A percentile compares a stretch with the other conserved stretches of the same genome.
Evolutionary conservation across 1,140 invertebrate genomes (phyloP).

Genomic region (Trachymyrmex septentrionalis): DNA sequence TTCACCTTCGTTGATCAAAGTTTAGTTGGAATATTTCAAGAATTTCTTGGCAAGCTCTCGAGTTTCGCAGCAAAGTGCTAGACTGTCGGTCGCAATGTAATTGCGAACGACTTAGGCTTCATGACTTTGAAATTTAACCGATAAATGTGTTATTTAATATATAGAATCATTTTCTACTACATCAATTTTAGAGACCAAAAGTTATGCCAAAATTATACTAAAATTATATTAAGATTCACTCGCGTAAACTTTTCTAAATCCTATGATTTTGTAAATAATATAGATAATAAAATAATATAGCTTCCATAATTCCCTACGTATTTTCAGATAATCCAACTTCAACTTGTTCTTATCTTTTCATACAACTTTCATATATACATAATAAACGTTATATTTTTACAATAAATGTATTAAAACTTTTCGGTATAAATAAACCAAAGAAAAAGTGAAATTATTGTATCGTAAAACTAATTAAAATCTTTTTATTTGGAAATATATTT

Average conservation of each 20-base stretch:
- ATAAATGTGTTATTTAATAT: background rate
- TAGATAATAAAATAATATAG: background rate
- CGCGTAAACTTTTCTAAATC: background rate
- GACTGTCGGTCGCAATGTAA: background rate
- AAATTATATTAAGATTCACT: background rate
- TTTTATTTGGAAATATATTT: background rate
- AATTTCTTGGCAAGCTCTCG: constrained; percentile 32
- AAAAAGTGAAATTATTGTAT: background rate
- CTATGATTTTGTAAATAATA: background rate
- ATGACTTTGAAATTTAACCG: background rate
- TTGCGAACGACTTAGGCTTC: background rate
- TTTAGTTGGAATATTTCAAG: constrained; percentile 39
- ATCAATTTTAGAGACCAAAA: background rate
- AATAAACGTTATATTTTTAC: no score
- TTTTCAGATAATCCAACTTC: constrained; percentile 10
- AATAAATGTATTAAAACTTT: background rate
- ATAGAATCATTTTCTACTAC: background rate
- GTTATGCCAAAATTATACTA: background rate
- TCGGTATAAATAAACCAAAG: background rate
- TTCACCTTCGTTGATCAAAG: constrained; percentile 21
- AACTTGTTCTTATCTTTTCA: background rate
- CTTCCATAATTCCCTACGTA: background rate
- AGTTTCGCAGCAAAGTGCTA: background rate
- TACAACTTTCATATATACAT: background rate
- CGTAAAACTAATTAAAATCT: background rate